Conservation (phyloP, 2,888 invertebrate genomes). For the Thyatira batis region DNA sequence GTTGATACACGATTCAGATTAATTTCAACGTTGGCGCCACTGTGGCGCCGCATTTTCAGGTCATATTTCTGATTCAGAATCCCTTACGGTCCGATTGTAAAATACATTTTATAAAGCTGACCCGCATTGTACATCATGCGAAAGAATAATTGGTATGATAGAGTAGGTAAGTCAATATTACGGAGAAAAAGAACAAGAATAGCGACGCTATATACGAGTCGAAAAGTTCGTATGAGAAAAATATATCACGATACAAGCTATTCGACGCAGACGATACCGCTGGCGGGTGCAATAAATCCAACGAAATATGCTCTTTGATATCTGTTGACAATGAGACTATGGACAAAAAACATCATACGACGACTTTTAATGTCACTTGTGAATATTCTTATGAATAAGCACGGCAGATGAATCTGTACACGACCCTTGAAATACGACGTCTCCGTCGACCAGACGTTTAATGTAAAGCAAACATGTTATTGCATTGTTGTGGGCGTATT, state of each 20-base stretch:
- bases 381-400: slow-evolving; percentile 70
- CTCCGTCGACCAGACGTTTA: slow-evolving; percentile 54
- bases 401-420: slow-evolving; percentile 74
- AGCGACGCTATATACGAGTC: slow-evolving; percentile 26
- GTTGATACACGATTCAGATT: slow-evolving; percentile 60
- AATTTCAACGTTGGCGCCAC: slow-evolving; percentile 62
- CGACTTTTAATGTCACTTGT: slow-evolving; percentile 71
- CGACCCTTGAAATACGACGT: slow-evolving; percentile 76
- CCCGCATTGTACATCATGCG: slow-evolving; percentile 12
- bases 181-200: slow-evolving; percentile 28
- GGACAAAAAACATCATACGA: slow-evolving; percentile 67
- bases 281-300: slow-evolving; percentile 61
- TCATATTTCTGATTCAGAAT: slow-evolving; percentile 67
- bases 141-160: slow-evolving; percentile 3
- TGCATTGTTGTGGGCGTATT: slow-evolving; percentile 65
- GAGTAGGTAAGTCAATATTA: slow-evolving; percentile 1
- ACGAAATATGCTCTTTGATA: slow-evolving; percentile 63
- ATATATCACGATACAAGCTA: slow-evolving; percentile 51
- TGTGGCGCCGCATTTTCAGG: slow-evolving; percentile 57
- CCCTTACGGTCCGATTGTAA: slow-evolving; percentile 49
- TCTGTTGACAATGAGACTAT: slow-evolving; percentile 61
- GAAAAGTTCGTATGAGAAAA: slow-evolving; percentile 42
- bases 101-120: slow-evolving; percentile 22
- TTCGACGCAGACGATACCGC: slow-evolving; percentile 49
- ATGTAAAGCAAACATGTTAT: slow-evolving; percentile 59